Conservation (phyloP, 1,140 invertebrate species). For the Elymnias hypermnestra region DNA sequence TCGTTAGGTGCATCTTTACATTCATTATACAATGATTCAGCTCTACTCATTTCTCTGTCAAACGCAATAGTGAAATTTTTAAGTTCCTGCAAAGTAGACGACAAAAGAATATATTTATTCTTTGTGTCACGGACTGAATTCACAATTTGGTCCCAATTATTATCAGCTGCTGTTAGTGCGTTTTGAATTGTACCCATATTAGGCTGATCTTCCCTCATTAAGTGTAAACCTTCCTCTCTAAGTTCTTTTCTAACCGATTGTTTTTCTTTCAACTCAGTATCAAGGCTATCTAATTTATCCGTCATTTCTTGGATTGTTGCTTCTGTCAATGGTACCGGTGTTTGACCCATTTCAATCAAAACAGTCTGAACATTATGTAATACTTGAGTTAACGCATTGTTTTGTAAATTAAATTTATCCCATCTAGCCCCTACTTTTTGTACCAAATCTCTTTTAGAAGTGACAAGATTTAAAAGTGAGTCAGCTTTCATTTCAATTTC, state of each 20-base stretch:
- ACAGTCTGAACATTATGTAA: constrained; percentile 77
- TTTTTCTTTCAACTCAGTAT: constrained; percentile 65
- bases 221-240: constrained; percentile 81
- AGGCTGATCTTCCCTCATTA: constrained; percentile 88
- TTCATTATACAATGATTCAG: constrained; percentile 77
- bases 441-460: constrained; percentile 80
- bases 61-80: constrained; percentile 83
- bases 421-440: constrained; percentile 82
- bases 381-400: constrained; percentile 80
- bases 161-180: constrained; percentile 83
- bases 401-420: constrained; percentile 81
- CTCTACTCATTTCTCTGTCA: constrained; percentile 81
- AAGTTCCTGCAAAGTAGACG: constrained; percentile 85
- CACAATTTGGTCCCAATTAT: constrained; percentile 87
- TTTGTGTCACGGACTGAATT: constrained; percentile 85
- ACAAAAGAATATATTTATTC: constrained; percentile 84
- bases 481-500: constrained; percentile 83
- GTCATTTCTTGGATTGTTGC: constrained; percentile 78
- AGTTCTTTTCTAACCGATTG: constrained; percentile 67
- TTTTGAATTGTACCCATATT: constrained; percentile 88
- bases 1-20: constrained; percentile 81
- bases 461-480: constrained; percentile 79
- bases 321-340: constrained; percentile 78
- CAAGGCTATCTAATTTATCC: constrained; percentile 70
- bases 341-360: constrained; percentile 75